phyloP scores from a whole-genome alignment of 2,797 vertebrate genomes.

The Alcedo quadribrachys region DNA sequence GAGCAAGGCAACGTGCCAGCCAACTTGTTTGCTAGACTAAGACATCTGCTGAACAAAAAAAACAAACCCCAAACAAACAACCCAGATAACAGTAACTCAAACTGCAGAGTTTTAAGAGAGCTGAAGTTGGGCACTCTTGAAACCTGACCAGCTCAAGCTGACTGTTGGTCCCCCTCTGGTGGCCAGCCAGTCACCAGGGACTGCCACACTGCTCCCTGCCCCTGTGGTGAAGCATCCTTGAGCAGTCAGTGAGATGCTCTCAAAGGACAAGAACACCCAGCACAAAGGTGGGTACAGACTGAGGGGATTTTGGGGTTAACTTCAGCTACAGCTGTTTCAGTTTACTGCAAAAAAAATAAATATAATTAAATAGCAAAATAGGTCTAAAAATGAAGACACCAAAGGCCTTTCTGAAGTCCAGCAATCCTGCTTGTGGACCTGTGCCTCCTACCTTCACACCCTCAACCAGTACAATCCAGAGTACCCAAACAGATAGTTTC shows the following conservation, averaged over 20 bases:
- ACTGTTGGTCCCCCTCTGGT: conserved; percentile 50
- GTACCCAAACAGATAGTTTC: background rate
- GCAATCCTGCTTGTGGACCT: too few species aligned
- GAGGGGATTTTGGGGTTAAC: background rate
- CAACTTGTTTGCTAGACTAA: background rate
- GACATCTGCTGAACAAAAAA: background rate
- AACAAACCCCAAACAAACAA: too few species aligned
- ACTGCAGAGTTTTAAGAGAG: background rate
- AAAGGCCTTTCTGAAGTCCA: too few species aligned
- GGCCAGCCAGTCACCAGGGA: background rate
- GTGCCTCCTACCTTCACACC: too few species aligned
- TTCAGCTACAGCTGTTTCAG: conserved; percentile 44
- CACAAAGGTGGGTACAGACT: background rate
- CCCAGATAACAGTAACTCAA: background rate
- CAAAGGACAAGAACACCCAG: background rate
- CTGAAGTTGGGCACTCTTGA: background rate
- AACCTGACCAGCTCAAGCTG: background rate
- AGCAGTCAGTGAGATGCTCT: background rate
- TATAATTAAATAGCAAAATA: background rate
- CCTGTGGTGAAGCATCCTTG: background rate
- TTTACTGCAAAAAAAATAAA: conserved; percentile 40
- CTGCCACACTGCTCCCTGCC: accelerated
- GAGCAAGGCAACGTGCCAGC: background rate
- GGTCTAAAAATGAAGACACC: conserved; percentile 19
- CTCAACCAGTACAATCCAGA: too few species aligned